Conservation (phyloP, 2,888 invertebrate species). For the Melanostoma scalare region DNA sequence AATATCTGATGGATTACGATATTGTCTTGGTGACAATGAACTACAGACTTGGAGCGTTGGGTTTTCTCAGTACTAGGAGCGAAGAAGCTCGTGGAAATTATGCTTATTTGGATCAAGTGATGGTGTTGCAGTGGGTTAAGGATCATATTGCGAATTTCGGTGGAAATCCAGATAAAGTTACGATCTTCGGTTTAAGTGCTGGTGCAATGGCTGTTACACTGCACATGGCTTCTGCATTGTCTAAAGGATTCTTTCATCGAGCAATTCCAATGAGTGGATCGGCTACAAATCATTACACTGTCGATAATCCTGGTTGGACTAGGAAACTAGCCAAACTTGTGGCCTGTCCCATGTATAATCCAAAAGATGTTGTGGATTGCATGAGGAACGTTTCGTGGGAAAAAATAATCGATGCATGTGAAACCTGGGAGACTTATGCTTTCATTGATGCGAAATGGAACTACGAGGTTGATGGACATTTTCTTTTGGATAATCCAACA, state of each 20-base stretch:
- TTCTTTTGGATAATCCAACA: slow-evolving; percentile 84
- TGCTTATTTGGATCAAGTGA: slow-evolving; percentile 87
- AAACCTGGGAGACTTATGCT: slow-evolving; percentile 75
- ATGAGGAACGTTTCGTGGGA: slow-evolving; percentile 79
- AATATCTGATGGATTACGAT: slow-evolving; percentile 78
- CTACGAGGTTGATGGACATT: slow-evolving; percentile 85
- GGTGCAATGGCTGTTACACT: slow-evolving; percentile 82
- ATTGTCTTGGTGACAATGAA: slow-evolving; percentile 78
- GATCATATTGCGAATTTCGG: slow-evolving; percentile 86
- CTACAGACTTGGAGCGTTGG: slow-evolving; percentile 80
- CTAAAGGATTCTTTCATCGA: slow-evolving; percentile 86
- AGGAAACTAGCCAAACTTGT: slow-evolving; percentile 84
- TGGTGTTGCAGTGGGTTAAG: slow-evolving; percentile 86
- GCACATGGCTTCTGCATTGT: slow-evolving; percentile 85
- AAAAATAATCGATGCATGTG: slow-evolving; percentile 74
- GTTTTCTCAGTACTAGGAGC: slow-evolving; percentile 85
- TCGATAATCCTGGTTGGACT: slow-evolving; percentile 83
- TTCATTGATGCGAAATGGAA: slow-evolving; percentile 78
- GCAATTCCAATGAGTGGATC: slow-evolving; percentile 87
- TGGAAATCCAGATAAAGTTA: slow-evolving; percentile 85
- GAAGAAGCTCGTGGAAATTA: slow-evolving; percentile 86
- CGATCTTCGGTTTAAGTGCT: slow-evolving; percentile 84
- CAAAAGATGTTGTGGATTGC: slow-evolving; percentile 84
- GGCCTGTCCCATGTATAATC: slow-evolving; percentile 84
- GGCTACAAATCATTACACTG: slow-evolving; percentile 82